A percentile compares a stretch with the other conserved stretches of the same genome.
Conservation (phyloP, 2,888 invertebrate species). For the Yponomeuta sedellus region DNA sequence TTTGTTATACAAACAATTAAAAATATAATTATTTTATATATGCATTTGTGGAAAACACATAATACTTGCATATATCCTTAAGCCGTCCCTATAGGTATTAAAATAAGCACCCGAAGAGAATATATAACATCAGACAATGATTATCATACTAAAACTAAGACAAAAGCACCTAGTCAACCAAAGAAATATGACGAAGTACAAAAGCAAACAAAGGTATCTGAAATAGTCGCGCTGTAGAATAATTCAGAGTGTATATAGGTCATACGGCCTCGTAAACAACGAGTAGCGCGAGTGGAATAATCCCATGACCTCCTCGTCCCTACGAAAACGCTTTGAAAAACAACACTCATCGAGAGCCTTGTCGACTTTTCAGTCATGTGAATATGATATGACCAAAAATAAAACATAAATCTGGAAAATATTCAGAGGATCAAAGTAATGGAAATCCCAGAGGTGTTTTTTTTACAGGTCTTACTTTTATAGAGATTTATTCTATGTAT, state of each 20-base stretch:
- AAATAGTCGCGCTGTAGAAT: slow-evolving; percentile 33
- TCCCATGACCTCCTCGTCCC: slow-evolving; percentile 15
- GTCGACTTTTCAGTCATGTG: no score
- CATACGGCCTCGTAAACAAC: slow-evolving; percentile 46
- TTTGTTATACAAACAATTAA: no score
- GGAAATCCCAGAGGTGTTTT: no score
- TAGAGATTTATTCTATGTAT: no score
- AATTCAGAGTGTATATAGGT: slow-evolving; percentile 63
- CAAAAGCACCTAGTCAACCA: neutral
- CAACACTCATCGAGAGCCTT: neutral
- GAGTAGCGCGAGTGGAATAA: slow-evolving; percentile 10
- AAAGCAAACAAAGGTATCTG: neutral
- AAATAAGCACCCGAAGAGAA: no score
- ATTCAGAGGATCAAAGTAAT: neutral
- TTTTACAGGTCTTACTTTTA: no score
- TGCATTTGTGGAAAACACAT: no score
- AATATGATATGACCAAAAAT: neutral
- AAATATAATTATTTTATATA: no score
- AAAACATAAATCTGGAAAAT: neutral
- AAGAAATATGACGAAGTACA: neutral
- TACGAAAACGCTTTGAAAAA: neutral
- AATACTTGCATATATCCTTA: no score
- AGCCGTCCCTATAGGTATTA: no score
- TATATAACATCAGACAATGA: neutral
- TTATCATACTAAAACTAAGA: neutral